Conservation (phyloP, 2,113 vertebrate genomes). For the Sterna hirundo region DNA sequence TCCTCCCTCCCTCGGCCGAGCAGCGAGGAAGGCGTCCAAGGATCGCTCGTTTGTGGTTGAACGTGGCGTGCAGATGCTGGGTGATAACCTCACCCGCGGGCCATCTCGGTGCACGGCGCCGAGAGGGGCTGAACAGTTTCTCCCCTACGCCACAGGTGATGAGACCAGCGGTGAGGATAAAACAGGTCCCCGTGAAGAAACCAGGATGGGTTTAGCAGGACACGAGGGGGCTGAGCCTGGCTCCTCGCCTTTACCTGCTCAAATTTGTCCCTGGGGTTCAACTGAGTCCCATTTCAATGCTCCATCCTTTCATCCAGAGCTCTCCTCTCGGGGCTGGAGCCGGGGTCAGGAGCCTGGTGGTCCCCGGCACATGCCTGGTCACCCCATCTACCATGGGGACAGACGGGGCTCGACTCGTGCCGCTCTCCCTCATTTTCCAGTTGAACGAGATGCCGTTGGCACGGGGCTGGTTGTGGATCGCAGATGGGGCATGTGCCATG, state of each 20-base stretch:
- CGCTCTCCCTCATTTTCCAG: background rate
- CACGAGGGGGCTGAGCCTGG: rapidly evolving
- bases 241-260: background rate
- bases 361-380: background rate
- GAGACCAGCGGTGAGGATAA: background rate
- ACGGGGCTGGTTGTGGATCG: rapidly evolving
- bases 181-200: background rate
- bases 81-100: background rate
- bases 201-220: background rate
- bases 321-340: background rate
- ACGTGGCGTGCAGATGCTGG: background rate
- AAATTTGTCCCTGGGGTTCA: background rate
- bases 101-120: background rate
- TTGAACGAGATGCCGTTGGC: background rate
- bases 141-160: background rate
- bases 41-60: background rate
- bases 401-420: rapidly evolving
- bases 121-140: background rate
- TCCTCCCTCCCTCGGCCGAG: rapidly evolving
- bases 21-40: rapidly evolving
- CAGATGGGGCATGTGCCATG: background rate
- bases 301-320: background rate
- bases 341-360: background rate
- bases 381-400: rapidly evolving
- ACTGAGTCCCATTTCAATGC: background rate